Evolutionary conservation across 2,888 invertebrate species (phyloP).

Genomic region (Latheticus oryzae): DNA sequence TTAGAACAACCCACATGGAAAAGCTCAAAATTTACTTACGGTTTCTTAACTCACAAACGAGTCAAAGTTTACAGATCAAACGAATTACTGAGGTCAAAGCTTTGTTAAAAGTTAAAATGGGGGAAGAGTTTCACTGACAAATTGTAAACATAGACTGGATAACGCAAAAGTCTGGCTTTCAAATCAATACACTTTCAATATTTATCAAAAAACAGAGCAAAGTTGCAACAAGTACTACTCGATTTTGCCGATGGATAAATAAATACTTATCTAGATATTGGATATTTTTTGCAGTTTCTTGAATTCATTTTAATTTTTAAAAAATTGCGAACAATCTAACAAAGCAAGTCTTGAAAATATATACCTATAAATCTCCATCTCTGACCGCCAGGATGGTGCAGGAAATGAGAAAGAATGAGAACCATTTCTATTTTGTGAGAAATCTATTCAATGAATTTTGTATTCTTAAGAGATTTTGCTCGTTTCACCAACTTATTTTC

Average conservation of each 20-base stretch:
- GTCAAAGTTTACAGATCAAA: constrained; percentile 56
- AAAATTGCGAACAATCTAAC: constrained; percentile 32
- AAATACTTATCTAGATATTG: too few species aligned
- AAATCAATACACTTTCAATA: background rate
- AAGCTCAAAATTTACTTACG: constrained; percentile 44
- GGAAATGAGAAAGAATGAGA: constrained; percentile 46
- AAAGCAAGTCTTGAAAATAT: constrained; percentile 42
- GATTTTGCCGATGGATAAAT: too few species aligned
- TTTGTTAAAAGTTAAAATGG: constrained; percentile 37
- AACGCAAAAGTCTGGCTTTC: background rate
- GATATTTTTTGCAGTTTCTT: too few species aligned
- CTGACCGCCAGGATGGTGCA: constrained; percentile 40
- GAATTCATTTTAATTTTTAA: constrained; percentile 11
- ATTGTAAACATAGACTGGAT: constrained; percentile 6
- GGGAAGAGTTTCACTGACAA: constrained; percentile 15
- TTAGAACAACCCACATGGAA: constrained; percentile 36
- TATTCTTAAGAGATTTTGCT: too few species aligned
- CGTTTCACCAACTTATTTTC: too few species aligned
- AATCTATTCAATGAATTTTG: constrained; percentile 15
- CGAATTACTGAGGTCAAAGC: constrained; percentile 52
- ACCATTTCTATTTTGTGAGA: constrained; percentile 38
- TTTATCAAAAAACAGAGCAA: background rate
- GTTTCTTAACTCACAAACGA: constrained; percentile 53
- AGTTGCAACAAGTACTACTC: too few species aligned
- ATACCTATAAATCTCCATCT: constrained; percentile 45